These are phyloP conservation scores for Laupala kohalensis DNA, from an alignment of 1,140 invertebrate genomes.

Conservation along the genomic window DNA sequence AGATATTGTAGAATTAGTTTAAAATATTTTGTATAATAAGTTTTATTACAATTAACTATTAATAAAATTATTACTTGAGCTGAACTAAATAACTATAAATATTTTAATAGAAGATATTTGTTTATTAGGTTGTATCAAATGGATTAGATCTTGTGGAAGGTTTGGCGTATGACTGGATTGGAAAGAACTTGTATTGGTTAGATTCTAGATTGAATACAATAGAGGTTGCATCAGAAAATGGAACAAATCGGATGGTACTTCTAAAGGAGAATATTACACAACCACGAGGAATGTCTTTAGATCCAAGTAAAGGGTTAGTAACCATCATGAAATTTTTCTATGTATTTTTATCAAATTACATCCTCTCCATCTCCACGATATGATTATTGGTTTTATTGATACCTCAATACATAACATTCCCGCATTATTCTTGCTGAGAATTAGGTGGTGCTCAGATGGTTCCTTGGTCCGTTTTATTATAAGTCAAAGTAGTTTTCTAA, in stretches of 20 bases:
- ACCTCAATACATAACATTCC: neutral
- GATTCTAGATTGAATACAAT: slow-evolving; percentile 89
- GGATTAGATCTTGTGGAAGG: slow-evolving; percentile 90
- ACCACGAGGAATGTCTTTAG: slow-evolving; percentile 84
- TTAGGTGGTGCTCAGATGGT: too few relatives aligned
- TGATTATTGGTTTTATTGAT: neutral
- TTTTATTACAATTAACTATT: neutral
- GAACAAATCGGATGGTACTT: slow-evolving; percentile 67
- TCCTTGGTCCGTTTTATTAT: too few relatives aligned
- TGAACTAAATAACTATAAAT: neutral
- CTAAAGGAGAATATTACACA: slow-evolving; percentile 89
- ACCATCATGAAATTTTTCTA: too few relatives aligned
- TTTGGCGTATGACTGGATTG: slow-evolving; percentile 92
- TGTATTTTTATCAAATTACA: too few relatives aligned
- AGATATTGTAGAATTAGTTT: too few relatives aligned
- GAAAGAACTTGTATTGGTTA: slow-evolving; percentile 88
- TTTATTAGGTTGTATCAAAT: slow-evolving; percentile 10
- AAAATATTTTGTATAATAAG: too few relatives aligned
- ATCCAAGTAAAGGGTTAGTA: slow-evolving; percentile 68
- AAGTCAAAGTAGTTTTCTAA: too few relatives aligned
- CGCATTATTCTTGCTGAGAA: too few relatives aligned
- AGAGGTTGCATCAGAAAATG: slow-evolving; percentile 79
- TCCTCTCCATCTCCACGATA: neutral
- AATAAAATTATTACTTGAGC: neutral
- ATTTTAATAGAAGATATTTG: slow-evolving; percentile 4